phyloP scores from a whole-genome alignment of 2,797 vertebrate genomes.

The Megaceryle alcyon region DNA sequence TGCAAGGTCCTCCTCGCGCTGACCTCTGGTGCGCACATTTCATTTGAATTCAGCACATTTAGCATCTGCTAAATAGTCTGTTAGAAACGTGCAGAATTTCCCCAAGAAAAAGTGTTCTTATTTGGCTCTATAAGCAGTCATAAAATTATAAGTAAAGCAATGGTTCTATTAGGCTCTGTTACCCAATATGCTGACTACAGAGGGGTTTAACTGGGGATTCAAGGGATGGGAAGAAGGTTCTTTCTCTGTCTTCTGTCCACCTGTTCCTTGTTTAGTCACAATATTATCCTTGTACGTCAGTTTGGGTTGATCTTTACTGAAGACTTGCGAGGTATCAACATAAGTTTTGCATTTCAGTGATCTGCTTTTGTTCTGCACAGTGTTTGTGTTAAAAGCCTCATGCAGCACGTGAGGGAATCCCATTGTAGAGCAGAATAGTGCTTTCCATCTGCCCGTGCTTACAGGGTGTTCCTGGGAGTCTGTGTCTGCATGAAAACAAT shows the following conservation, averaged over 20 bases:
- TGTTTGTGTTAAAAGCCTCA: background rate
- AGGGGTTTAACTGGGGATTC: background rate
- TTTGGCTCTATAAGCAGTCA: background rate
- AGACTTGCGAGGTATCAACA: background rate
- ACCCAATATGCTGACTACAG: rapidly evolving
- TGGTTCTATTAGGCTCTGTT: background rate
- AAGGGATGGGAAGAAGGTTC: background rate
- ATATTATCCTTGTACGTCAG: background rate
- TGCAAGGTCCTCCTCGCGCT: background rate
- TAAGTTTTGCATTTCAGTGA: background rate
- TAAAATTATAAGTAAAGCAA: background rate
- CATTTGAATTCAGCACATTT: background rate
- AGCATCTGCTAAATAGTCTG: background rate
- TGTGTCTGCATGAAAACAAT: background rate
- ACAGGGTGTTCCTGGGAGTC: background rate
- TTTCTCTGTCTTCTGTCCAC: background rate
- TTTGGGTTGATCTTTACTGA: background rate
- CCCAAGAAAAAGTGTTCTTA: background rate
- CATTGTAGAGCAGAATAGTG: rapidly evolving
- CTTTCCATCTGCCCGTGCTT: rapidly evolving
- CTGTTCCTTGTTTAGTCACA: background rate
- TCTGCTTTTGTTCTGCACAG: background rate
- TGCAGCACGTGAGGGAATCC: rapidly evolving
- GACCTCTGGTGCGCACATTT: background rate
- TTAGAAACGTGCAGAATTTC: background rate